These are phyloP conservation scores for Lamellibrachia columna DNA, from an alignment of 2,888 invertebrate genomes.

Conservation along the genomic window DNA sequence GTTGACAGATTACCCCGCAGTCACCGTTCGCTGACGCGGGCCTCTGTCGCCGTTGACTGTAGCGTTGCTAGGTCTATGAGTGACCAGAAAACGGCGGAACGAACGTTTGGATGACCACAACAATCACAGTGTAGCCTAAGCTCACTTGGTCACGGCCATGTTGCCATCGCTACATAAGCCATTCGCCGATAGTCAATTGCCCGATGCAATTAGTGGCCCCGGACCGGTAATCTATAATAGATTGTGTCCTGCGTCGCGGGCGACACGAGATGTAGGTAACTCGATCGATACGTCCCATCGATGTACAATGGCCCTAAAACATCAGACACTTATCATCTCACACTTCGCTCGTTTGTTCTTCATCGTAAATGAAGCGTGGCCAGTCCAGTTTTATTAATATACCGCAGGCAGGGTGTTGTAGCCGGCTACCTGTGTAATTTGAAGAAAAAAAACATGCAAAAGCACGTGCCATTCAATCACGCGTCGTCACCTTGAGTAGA, in stretches of 20 bases:
- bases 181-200: not conserved
- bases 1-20: not conserved
- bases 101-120: not conserved
- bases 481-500: too few species aligned
- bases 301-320: not conserved
- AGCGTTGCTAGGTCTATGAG: not conserved
- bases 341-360: not conserved
- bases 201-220: not conserved
- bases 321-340: not conserved
- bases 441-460: too few species aligned
- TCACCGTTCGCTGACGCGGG: not conserved
- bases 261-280: not conserved
- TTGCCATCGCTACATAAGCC: not conserved
- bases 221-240: not conserved
- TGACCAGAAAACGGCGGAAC: not conserved
- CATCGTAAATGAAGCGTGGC: not conserved
- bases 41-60: not conserved
- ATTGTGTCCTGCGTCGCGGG: not conserved
- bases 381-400: not conserved
- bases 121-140: not conserved
- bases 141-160: not conserved
- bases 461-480: too few species aligned
- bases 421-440: too few species aligned
- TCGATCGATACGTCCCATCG: not conserved
- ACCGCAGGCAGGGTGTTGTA: too few species aligned